Evolutionary conservation across 1,140 invertebrate genomes (phyloP).

Genomic region (Drusus annulatus): DNA sequence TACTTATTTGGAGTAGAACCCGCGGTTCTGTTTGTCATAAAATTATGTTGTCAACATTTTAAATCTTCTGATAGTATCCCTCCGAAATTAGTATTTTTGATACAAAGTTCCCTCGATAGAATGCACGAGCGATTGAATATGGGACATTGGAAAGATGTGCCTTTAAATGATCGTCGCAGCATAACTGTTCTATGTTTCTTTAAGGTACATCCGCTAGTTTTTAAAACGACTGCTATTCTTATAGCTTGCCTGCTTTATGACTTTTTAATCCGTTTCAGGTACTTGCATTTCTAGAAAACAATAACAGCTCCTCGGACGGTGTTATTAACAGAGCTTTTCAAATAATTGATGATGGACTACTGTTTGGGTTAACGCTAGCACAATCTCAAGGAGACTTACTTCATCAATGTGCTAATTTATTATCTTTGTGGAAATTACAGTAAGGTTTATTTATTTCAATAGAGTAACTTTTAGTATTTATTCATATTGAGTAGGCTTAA

Average conservation of each 20-base stretch:
- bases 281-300: conserved; percentile 14
- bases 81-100: conserved; percentile 63
- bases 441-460: conserved; percentile 7
- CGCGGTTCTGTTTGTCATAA: conserved; percentile 38
- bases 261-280: conserved; percentile 6
- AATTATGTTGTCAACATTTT: conserved; percentile 4
- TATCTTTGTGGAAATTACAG: conserved; percentile 60
- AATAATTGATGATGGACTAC: conserved; percentile 85
- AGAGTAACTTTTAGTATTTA: background rate
- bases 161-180: conserved; percentile 72
- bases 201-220: conserved; percentile 66
- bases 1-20: conserved; percentile 24
- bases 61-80: conserved; percentile 23
- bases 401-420: conserved; percentile 71
- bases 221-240: background rate
- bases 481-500: background rate
- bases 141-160: conserved; percentile 88
- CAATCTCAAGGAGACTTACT: conserved; percentile 68
- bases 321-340: conserved; percentile 71
- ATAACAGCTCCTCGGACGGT: conserved; percentile 10
- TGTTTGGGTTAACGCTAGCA: conserved; percentile 83
- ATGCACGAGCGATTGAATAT: conserved; percentile 88
- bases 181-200: conserved; percentile 77
- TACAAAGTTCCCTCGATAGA: conserved; percentile 78
- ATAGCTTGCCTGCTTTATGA: background rate